Evolutionary conservation across 1,140 invertebrate species (phyloP).

Genomic region (Saccostrea echinata): DNA sequence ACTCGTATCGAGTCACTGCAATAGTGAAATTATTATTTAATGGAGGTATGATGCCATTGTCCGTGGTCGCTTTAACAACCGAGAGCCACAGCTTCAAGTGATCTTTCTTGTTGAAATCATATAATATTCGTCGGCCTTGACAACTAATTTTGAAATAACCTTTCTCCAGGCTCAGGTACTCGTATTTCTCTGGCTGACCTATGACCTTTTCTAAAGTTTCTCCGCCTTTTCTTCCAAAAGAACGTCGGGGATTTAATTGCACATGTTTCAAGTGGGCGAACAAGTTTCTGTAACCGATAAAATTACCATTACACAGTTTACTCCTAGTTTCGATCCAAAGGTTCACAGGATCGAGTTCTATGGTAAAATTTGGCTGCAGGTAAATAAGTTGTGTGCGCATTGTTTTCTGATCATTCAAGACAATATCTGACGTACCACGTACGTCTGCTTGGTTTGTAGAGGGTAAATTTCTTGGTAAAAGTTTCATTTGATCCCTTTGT

Average conservation of each 20-base stretch:
- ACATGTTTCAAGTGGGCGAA: slow-evolving; percentile 42
- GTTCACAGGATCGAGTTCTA: slow-evolving; percentile 4
- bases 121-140: neutral
- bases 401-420: neutral
- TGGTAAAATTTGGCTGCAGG: neutral
- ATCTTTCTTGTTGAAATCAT: slow-evolving; percentile 26
- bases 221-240: slow-evolving; percentile 63
- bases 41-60: neutral
- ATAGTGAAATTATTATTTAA: slow-evolving; percentile 56
- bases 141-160: slow-evolving; percentile 52
- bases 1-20: slow-evolving; percentile 74
- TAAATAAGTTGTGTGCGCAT: neutral
- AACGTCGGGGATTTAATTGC: slow-evolving; percentile 1
- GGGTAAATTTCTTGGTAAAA: neutral
- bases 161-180: slow-evolving; percentile 62
- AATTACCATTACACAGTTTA: slow-evolving; percentile 6
- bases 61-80: slow-evolving; percentile 2
- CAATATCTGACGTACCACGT: neutral
- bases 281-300: slow-evolving; percentile 38
- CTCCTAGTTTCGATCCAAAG: slow-evolving; percentile 25
- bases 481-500: neutral
- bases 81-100: slow-evolving; percentile 38
- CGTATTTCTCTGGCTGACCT: slow-evolving; percentile 68
- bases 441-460: neutral
- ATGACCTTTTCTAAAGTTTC: slow-evolving; percentile 70